Evolutionary conservation across 2,113 vertebrate genomes (phyloP).

Genomic region (Ictalurus punctatus): DNA sequence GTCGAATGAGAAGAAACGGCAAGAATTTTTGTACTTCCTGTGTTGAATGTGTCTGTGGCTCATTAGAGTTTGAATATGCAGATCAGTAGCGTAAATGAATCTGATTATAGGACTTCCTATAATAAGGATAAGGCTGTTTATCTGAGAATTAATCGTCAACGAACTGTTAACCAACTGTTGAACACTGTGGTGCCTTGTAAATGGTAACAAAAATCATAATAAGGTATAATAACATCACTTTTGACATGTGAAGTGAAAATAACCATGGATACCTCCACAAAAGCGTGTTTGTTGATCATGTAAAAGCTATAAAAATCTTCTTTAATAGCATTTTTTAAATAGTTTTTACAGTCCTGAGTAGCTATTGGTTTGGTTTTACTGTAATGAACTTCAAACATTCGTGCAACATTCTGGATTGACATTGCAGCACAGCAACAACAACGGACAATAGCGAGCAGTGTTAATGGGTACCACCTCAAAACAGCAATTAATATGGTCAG

Average conservation of each 20-base stretch:
- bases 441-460: neutral
- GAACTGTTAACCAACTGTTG: neutral
- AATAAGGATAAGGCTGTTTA: neutral
- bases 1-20: neutral
- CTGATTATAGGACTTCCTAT: neutral
- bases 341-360: neutral
- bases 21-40: neutral
- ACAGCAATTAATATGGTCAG: neutral
- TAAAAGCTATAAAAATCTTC: neutral
- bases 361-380: neutral
- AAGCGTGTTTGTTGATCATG: neutral
- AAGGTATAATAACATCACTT: neutral
- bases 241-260: neutral
- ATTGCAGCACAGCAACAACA: neutral
- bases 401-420: neutral
- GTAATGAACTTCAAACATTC: neutral
- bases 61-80: constrained; percentile 27
- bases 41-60: neutral
- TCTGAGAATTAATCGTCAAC: neutral
- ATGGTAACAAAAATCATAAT: neutral
- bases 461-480: neutral
- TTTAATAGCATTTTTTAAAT: neutral
- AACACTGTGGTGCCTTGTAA: neutral
- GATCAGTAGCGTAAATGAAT: neutral
- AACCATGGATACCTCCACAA: neutral